Evolutionary conservation across 2,888 invertebrate genomes (phyloP).

Genomic region (Idaea dimidiata): DNA sequence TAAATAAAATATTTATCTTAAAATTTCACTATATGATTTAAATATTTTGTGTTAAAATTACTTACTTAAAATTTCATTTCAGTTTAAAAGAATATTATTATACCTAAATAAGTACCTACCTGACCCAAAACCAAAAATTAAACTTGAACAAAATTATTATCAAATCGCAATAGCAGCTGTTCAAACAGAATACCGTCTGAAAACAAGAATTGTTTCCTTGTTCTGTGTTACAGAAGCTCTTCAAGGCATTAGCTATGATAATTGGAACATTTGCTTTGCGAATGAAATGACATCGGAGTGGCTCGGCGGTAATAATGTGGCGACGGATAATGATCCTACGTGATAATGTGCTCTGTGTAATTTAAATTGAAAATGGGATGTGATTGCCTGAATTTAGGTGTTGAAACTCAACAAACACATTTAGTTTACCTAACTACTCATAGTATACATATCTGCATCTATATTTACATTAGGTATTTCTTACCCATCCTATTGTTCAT

Average conservation of each 20-base stretch:
- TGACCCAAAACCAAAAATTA: not conserved
- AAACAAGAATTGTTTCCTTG: conserved; percentile 33
- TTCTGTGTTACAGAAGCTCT: conserved; percentile 47
- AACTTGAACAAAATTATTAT: not conserved
- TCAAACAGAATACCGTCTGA: conserved; percentile 14
- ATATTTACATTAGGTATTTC: no score
- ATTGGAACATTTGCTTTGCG: conserved; percentile 75
- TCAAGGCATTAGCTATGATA: conserved; percentile 75
- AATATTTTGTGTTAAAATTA: no score
- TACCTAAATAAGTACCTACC: no score
- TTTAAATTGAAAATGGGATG: conserved; percentile 31
- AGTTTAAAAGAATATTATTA: no score
- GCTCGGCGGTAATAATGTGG: conserved; percentile 43
- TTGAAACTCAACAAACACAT: not conserved
- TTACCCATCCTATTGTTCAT: no score
- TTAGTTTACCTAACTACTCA: not conserved
- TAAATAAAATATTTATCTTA: no score
- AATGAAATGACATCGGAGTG: conserved; percentile 57
- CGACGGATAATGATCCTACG: conserved; percentile 45
- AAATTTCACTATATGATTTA: no score
- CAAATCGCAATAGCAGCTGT: not conserved
- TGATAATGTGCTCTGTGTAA: conserved; percentile 55
- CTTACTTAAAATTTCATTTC: no score
- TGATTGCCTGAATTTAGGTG: not conserved
- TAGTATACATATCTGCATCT: no score